A percentile compares a stretch with the other conserved stretches of the same genome.
These are phyloP conservation scores for Aculops lycopersici DNA, from an alignment of 1,140 invertebrate genomes.

Conservation along the genomic window DNA sequence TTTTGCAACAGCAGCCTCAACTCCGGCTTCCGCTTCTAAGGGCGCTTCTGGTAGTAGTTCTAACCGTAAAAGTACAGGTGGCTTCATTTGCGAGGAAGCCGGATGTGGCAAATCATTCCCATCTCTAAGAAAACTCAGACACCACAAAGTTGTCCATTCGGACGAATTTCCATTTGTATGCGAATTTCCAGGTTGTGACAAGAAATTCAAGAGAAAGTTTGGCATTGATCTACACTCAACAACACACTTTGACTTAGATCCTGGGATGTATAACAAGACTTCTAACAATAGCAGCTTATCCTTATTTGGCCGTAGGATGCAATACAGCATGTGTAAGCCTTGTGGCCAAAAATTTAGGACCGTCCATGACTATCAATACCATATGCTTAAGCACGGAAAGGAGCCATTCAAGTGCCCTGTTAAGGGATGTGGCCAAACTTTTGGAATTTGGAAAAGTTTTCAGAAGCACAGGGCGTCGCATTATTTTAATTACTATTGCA, in stretches of 20 bases:
- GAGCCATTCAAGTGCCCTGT: slow-evolving; percentile 67
- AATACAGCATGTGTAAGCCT: neutral
- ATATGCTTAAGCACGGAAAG: neutral
- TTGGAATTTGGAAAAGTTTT: slow-evolving; percentile 18
- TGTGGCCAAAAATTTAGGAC: neutral
- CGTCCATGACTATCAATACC: neutral
- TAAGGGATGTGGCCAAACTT: slow-evolving; percentile 56
- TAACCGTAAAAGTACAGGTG: too few relatives aligned
- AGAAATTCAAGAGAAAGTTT: neutral
- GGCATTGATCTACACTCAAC: neutral
- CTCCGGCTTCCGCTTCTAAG: too few relatives aligned
- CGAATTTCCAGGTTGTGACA: neutral
- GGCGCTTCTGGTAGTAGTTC: too few relatives aligned
- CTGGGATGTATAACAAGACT: neutral
- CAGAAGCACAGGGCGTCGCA: neutral
- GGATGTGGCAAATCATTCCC: neutral
- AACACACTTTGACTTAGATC: neutral
- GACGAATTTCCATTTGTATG: neutral
- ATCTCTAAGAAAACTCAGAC: neutral
- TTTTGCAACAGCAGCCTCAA: too few relatives aligned
- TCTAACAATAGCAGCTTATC: neutral
- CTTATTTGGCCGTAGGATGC: neutral
- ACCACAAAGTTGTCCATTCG: neutral
- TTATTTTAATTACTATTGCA: neutral
- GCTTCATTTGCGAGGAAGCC: neutral